Evolutionary conservation across 2,797 vertebrate genomes (phyloP), one percentile per base, ranked within the genome.

Genomic region (Acomys russatus): DNA sequence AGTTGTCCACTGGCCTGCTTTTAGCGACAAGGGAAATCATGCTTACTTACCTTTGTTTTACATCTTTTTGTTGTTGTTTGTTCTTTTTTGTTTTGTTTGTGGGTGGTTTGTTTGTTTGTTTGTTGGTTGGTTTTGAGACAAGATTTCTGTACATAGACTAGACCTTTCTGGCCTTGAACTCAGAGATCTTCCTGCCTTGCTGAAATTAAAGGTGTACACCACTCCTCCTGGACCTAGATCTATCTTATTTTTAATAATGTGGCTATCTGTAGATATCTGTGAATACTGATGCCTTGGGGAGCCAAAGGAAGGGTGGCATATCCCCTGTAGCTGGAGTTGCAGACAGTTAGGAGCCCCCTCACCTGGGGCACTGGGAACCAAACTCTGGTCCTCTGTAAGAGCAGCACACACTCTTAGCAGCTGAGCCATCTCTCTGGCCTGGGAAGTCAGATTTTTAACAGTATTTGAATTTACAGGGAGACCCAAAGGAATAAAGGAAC

Each of bases 401-500:
- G 68, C 68, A 73, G n/a, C 66, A 25, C 49, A 22, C 38, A 28
- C 49, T 87, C 49, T 86, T 87, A 87, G 44, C 66, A 28, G 33
- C 51, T 59, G n/a, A 59, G 85, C 85, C 51, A 30, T 18, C 54
- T 87, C 84, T 87, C 84, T 28, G 23, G 22, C 66, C 33, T 71
- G 35, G 63, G 86, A 91, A 63, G 49, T 70, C 25, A 9, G 74
- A 63, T 78, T 82, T 83, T 96, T 96, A 94, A 93, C 84, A 74
- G 82, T 93, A 54, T 96, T 80, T 77, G 90, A 9, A 91, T 30
- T 56, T 15, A 1, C 98, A 99, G 99, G 99, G 94, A 99, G 99
- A 97, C 99, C 99, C 0, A 99, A 99, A 97, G 99, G 99, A 0
- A 99, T 99, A 92, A 99, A 99, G 97, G 99, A 99, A 95, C 99